Evolutionary conservation across 1,140 invertebrate species (phyloP), one percentile per base, ranked within the genome.

Genomic region (Augochlora pura): DNA sequence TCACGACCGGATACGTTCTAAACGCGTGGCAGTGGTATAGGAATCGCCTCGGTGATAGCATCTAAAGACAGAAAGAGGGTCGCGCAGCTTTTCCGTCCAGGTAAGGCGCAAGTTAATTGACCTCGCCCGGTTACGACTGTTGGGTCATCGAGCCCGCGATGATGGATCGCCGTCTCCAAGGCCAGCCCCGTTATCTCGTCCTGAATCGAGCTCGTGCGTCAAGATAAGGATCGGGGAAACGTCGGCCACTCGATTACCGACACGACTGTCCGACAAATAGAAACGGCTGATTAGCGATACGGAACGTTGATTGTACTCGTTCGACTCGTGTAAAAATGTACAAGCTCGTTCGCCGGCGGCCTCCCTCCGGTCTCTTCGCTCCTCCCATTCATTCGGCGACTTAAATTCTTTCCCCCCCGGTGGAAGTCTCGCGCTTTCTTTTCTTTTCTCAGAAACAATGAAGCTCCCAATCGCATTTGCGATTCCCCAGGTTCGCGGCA

Each of bases 381-480:
- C 42, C 52, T 21, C 12, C 38, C 46, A 16, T 49, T n/a, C 38
- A 42, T 65, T 79, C 73, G 18, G 57, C 75, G 79, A 80, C 60
- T 75, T 77, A 85, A 82, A 76, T 71, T 77, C 68, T 80, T 71
- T 81, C 60, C 18, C n/a, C 42, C 62, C 18, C 60, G 46, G 52
- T 59, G 68, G 60, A 68, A 78, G 77, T 80, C 72, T 81, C 81
- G 60, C 65, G 38, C 27, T 71, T 73, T 64, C 63, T 67, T 59
- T 77, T 80, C 69, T 72, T 75, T 52, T 78, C 86, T 77, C 68
- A 65, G 83, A 89, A 88, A 90, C 86, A 90, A 89, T 88, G 88
- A 90, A 88, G 85, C 87, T 88, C 84, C 83, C 88, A 88, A 89
- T 90, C 87, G 88, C 86, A 91, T 90, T 91, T 90, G 71, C 83